phyloP scores from a whole-genome alignment of 2,113 vertebrate genomes.

The Salvelinus sp. region DNA sequence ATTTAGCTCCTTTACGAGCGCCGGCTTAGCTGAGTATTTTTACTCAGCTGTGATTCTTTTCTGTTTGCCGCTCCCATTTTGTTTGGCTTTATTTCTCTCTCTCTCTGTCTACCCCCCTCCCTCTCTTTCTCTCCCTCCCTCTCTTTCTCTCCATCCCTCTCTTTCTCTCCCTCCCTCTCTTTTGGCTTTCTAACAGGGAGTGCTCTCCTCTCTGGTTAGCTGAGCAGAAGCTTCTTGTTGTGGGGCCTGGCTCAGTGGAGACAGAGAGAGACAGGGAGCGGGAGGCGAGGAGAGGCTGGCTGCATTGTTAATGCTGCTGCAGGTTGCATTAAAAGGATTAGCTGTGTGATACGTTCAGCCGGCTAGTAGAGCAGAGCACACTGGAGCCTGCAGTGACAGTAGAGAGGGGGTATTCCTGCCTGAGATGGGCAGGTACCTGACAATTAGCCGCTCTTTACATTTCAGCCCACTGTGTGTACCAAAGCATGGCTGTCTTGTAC shows the following conservation, averaged over 20 bases:
- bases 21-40: constrained; percentile 50
- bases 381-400: constrained; percentile 22
- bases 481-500: constrained; percentile 8
- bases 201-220: neutral
- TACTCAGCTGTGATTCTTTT: constrained; percentile 39
- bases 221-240: neutral
- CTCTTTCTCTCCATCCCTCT: neutral
- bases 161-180: neutral
- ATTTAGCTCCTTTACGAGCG: constrained; percentile 53
- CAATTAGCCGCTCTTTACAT: constrained; percentile 25
- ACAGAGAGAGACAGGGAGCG: constrained; percentile 2
- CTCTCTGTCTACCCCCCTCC: neutral
- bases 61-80: constrained; percentile 28
- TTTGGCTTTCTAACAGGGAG: constrained; percentile 3
- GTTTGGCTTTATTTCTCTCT: constrained; percentile 22
- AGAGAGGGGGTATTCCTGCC: constrained; percentile 26
- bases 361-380: constrained; percentile 30
- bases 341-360: constrained; percentile 34
- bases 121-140: neutral
- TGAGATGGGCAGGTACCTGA: constrained; percentile 31
- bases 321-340: constrained; percentile 54
- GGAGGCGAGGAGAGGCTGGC: constrained; percentile 5
- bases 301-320: constrained; percentile 32
- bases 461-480: constrained; percentile 13
- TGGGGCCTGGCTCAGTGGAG: constrained; percentile 24